These are phyloP conservation scores for Verasper variegatus DNA, from an alignment of 2,113 vertebrate species.

Conservation along the genomic window DNA sequence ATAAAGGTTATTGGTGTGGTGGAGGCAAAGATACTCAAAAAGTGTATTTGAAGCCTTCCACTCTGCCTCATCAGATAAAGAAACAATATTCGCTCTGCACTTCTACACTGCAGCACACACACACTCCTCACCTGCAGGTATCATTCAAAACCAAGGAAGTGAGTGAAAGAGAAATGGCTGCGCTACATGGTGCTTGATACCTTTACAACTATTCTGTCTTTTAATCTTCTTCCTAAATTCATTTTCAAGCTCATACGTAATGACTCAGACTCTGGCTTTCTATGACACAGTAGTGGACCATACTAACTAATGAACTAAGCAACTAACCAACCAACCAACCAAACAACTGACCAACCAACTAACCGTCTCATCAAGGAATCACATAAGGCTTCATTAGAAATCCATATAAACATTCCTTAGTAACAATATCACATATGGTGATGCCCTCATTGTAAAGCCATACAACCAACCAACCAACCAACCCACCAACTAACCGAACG, in stretches of 20 bases:
- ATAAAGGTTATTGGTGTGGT: slow-evolving; percentile 30
- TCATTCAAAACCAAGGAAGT: slow-evolving; percentile 2
- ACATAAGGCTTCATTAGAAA: no score
- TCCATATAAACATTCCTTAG: no score
- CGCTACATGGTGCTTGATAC: not conserved
- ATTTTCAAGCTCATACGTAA: not conserved
- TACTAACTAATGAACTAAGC: no score
- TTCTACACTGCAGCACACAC: not conserved
- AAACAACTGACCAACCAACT: no score
- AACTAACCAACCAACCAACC: no score
- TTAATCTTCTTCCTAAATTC: not conserved
- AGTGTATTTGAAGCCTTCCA: slow-evolving; percentile 25
- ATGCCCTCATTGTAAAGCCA: no score
- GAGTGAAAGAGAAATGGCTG: not conserved
- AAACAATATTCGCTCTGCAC: slow-evolving; percentile 15
- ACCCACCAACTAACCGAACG: no score
- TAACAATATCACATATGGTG: no score
- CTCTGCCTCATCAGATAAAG: slow-evolving; percentile 28
- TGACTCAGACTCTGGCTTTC: no score
- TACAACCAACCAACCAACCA: no score
- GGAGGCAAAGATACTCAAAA: slow-evolving; percentile 11
- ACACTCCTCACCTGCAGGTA: slow-evolving; percentile 4
- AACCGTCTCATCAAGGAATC: no score
- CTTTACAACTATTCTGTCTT: not conserved
- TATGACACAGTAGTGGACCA: no score